Base-by-base conservation (phyloP, 2,113 vertebrate species). In the Crypturellus undulatus region DNA sequence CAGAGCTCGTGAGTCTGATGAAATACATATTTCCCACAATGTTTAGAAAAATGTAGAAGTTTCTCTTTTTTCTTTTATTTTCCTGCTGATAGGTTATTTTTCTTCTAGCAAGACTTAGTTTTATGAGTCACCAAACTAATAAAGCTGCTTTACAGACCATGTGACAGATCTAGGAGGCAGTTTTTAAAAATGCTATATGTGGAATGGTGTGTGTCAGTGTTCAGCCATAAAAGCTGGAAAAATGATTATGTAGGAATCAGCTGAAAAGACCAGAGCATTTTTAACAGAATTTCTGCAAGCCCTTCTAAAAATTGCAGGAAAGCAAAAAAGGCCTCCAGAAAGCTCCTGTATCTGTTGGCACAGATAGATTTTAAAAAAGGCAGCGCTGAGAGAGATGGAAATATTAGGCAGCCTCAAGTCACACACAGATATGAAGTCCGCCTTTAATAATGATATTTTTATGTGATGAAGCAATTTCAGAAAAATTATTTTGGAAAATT, bases 1-100 rank as follows among this genome's bases (percentile, higher is more conserved):
- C 84, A 81, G 87, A 76, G 94, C 54, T 88, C 81, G n/a, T 71
- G 62, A 91, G 78, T 20, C 73, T 79, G 43, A 65, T 69, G 59
- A 84, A 79, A 87, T 52, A 49, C 21, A 1, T 69, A 38, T 81
- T 93, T 84, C 43, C 84, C 70, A 69, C 19, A 58, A 2, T 34
- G 2, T 84, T 93, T 63, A 79, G 62, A 60, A 94, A 93, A 90
- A 75, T 62, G n/a, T 17, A 69, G 16, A 67, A 32, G 5, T 84
- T 93, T 70, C n/a, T 12, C 45, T 80, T 47, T 84, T 18, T 71
- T 91, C 92, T 78, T 17, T 71, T 63, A 21, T 47, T n/a, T 6
- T 86, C 58, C 60, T 94, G 38, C 34, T 40, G 52, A 45, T 80
- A 81, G 34, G 2, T 82, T 79, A 21, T 65, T 92, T 91, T 92